A percentile compares a stretch with the other conserved stretches of the same genome.
Conservation (phyloP, 2,797 vertebrate genomes). For the Lophura swinhoii region DNA sequence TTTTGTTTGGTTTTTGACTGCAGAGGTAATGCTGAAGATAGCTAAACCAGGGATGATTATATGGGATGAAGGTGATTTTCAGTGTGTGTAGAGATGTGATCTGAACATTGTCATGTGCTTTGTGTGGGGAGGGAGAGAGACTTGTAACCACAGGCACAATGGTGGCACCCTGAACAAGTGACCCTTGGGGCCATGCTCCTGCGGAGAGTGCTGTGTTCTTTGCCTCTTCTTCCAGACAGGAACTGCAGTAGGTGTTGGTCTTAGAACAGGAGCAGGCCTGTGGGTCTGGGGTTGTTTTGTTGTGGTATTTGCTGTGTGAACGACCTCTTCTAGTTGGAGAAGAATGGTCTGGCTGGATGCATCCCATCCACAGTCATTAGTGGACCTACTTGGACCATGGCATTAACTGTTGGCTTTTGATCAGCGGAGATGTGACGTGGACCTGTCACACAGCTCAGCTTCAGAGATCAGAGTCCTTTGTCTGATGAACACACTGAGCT, state of each 20-base stretch:
- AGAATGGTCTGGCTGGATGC: background rate
- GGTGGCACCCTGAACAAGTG: background rate
- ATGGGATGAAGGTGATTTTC: background rate
- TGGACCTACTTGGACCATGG: background rate
- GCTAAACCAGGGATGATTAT: background rate
- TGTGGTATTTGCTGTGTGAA: background rate
- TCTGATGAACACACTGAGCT: background rate
- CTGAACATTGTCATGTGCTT: fast-evolving
- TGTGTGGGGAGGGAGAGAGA: background rate
- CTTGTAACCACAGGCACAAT: background rate
- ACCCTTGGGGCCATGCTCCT: fast-evolving
- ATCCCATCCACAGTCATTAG: background rate
- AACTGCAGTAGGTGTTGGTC: background rate
- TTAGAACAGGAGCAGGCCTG: background rate
- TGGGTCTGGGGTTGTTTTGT: background rate
- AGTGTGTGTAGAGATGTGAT: background rate
- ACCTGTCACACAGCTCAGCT: background rate
- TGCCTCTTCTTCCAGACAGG: background rate
- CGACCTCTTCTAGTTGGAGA: background rate
- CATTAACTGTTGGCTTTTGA: background rate
- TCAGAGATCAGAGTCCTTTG: background rate
- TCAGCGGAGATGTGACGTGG: background rate
- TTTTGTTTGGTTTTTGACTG: background rate
- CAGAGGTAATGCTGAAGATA: background rate
- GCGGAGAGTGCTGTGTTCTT: background rate